Conservation (phyloP, 2,888 invertebrate species). For the Papilio demoleus region DNA sequence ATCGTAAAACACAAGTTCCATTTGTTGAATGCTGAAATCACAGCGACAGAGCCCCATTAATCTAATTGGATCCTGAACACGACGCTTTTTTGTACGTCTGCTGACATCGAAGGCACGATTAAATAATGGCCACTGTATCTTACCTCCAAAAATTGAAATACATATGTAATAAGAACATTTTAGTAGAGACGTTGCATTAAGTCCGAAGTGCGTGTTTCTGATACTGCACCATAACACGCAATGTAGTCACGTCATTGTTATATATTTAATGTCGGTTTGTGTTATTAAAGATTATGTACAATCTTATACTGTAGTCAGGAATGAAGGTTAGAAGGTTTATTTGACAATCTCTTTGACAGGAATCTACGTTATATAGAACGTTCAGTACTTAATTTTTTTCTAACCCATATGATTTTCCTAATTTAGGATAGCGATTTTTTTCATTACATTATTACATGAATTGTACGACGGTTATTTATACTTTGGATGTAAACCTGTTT, state of each 20-base stretch:
- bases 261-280: background rate
- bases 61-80: slow-evolving; percentile 42
- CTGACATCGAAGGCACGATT: slow-evolving; percentile 37
- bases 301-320: background rate
- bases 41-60: slow-evolving; percentile 29
- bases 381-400: no score
- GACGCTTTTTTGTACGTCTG: slow-evolving; percentile 42
- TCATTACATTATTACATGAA: no score
- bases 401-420: no score
- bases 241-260: slow-evolving; percentile 1
- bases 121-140: slow-evolving; percentile 22
- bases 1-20: slow-evolving; percentile 3
- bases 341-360: background rate
- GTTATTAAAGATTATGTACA: background rate
- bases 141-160: slow-evolving; percentile 46
- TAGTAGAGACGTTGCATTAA: slow-evolving; percentile 59
- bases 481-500: no score
- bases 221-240: background rate
- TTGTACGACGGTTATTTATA: no score
- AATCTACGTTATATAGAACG: no score
- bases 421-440: no score
- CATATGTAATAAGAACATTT: slow-evolving; percentile 49
- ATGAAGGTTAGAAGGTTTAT: background rate
- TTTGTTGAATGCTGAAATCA: slow-evolving; percentile 31
- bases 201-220: slow-evolving; percentile 58